A percentile compares a stretch with the other conserved stretches of the same genome.
Conservation (phyloP, 2,113 vertebrate species). For the Nerophis lumbriciformis region DNA sequence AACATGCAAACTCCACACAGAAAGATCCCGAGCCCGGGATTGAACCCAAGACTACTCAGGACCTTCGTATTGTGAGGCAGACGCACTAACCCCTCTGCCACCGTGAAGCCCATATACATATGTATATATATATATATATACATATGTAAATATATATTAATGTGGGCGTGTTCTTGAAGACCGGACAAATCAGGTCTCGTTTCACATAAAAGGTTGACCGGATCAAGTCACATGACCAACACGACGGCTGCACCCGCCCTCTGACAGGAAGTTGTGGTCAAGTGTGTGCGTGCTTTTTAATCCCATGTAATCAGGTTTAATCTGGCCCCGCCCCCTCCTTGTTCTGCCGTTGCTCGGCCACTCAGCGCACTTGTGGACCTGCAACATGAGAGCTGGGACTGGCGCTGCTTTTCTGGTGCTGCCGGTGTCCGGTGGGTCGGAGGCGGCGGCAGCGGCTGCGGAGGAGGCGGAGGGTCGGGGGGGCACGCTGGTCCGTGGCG, state of each 20-base stretch:
- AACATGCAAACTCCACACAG: too few relatives aligned
- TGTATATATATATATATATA: too few relatives aligned
- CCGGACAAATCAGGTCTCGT: too few relatives aligned
- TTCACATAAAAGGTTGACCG: too few relatives aligned
- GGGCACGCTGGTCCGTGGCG: constrained; percentile 22
- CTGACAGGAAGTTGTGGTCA: background rate
- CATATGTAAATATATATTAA: too few relatives aligned
- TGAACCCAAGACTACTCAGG: too few relatives aligned
- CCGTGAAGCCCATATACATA: too few relatives aligned
- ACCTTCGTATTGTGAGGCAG: too few relatives aligned
- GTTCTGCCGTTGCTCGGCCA: background rate
- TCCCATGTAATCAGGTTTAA: constrained; percentile 52
- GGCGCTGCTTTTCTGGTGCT: constrained; percentile 35
- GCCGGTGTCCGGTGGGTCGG: constrained; percentile 27
- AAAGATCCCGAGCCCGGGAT: too few relatives aligned
- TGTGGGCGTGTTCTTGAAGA: too few relatives aligned
- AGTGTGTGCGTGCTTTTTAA: constrained; percentile 17
- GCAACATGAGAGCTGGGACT: constrained; percentile 26
- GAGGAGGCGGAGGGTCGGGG: background rate
- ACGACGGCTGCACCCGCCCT: background rate
- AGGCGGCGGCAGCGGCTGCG: background rate
- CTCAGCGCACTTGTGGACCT: background rate
- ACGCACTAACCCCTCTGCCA: too few relatives aligned
- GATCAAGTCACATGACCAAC: too few relatives aligned
- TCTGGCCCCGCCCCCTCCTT: constrained; percentile 2